Conservation (phyloP, 2,797 vertebrate genomes). For the Psittacula derbiana region DNA sequence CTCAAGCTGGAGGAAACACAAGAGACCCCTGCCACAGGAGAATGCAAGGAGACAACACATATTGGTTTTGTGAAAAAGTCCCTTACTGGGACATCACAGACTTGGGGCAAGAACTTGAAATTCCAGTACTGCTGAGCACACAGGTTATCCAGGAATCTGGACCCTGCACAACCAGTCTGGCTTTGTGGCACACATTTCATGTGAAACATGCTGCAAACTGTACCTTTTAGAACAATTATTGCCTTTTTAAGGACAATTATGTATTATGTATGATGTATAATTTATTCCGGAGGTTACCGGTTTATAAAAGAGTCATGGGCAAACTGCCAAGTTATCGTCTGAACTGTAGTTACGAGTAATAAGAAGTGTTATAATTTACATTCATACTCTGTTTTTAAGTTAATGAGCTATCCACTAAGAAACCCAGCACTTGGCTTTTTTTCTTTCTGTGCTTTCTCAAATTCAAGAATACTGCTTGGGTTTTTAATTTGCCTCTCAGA, state of each 20-base stretch:
- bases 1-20: not conserved
- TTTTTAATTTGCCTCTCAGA: constrained; percentile 43
- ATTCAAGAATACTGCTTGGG: constrained; percentile 24
- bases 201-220: not conserved
- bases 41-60: not conserved
- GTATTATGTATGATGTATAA: constrained; percentile 64
- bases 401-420: constrained; percentile 74
- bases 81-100: rapidly evolving
- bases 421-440: constrained; percentile 63
- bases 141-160: not conserved
- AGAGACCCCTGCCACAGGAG: not conserved
- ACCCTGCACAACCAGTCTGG: not conserved
- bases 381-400: constrained; percentile 75
- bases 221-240: constrained; percentile 57
- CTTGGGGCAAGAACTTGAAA: not conserved
- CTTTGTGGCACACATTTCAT: not conserved
- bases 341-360: constrained; percentile 75
- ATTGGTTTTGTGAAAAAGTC: not conserved
- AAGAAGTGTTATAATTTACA: constrained; percentile 78
- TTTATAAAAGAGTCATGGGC: constrained; percentile 66
- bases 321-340: constrained; percentile 70
- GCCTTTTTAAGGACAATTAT: constrained; percentile 74
- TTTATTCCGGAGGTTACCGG: constrained; percentile 70
- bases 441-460: constrained; percentile 31
- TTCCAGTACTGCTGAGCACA: not conserved